These are phyloP conservation scores for Hiodon tergisus DNA, from an alignment of 2,113 vertebrate genomes.

Conservation along the genomic window DNA sequence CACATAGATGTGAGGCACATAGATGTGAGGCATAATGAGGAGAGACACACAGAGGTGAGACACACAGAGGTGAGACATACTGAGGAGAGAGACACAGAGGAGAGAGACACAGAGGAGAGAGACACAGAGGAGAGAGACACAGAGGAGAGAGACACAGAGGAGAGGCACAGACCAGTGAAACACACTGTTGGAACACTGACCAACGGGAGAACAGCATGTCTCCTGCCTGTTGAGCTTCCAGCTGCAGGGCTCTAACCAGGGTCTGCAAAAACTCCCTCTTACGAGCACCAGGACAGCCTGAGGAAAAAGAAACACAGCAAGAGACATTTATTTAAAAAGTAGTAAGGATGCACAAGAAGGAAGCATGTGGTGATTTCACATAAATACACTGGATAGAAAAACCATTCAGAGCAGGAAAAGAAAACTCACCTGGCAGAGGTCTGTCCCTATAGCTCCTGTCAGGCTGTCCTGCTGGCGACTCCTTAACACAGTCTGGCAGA, in stretches of 20 bases:
- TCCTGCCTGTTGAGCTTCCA: conserved; percentile 47
- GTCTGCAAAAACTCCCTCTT: conserved; percentile 52
- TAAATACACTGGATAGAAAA: background rate
- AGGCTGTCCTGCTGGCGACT: background rate
- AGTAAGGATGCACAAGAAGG: background rate
- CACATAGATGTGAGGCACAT: no score
- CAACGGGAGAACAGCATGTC: conserved; percentile 20
- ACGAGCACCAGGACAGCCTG: conserved; percentile 53
- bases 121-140: background rate
- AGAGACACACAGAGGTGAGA: background rate
- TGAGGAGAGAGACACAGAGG: background rate
- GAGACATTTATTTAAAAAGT: background rate
- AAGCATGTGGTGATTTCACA: background rate
- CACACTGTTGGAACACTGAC: conserved; percentile 30
- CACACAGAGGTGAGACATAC: background rate
- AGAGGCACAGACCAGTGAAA: no score
- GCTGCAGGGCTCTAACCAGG: conserved; percentile 46
- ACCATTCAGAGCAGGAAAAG: background rate
- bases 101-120: background rate
- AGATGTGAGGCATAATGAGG: no score
- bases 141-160: background rate
- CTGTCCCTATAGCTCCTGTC: conserved; percentile 28
- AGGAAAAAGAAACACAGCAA: background rate
- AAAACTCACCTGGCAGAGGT: conserved; percentile 43
- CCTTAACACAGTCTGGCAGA: conserved; percentile 44